Conservation (phyloP, 2,888 invertebrate species). For the Lepetodrilus schrolli region DNA sequence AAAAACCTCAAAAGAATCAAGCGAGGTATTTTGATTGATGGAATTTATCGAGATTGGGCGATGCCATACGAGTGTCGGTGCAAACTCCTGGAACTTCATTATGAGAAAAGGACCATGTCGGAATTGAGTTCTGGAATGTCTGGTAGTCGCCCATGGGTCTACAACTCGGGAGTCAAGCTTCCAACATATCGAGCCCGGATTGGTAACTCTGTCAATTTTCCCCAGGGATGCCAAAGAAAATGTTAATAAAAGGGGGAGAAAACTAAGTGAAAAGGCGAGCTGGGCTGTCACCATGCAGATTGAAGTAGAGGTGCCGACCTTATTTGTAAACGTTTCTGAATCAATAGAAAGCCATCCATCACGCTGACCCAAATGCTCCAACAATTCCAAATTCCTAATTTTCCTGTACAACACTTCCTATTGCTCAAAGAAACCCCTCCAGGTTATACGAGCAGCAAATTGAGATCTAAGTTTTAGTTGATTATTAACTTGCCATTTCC, state of each 20-base stretch:
- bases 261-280: slow-evolving; percentile 17
- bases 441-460: too few species aligned
- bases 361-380: background rate
- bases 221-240: background rate
- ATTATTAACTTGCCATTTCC: too few species aligned
- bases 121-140: background rate
- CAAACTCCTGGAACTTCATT: slow-evolving; percentile 4
- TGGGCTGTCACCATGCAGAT: slow-evolving; percentile 10
- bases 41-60: slow-evolving; percentile 22
- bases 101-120: background rate
- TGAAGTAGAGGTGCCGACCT: background rate
- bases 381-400: slow-evolving; percentile 2
- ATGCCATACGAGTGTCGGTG: background rate
- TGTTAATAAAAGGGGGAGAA: slow-evolving; percentile 1
- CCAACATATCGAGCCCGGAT: background rate
- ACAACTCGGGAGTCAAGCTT: background rate
- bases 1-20: background rate
- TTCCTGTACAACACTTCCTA: background rate
- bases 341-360: background rate
- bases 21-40: slow-evolving; percentile 20
- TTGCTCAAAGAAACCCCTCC: too few species aligned
- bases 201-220: background rate
- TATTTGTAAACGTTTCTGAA: background rate
- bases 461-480: too few species aligned
- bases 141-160: background rate